A percentile compares a stretch with the other conserved stretches of the same genome.
phyloP scores from a whole-genome alignment of 2,113 vertebrate species.

The Heterotis niloticus region DNA sequence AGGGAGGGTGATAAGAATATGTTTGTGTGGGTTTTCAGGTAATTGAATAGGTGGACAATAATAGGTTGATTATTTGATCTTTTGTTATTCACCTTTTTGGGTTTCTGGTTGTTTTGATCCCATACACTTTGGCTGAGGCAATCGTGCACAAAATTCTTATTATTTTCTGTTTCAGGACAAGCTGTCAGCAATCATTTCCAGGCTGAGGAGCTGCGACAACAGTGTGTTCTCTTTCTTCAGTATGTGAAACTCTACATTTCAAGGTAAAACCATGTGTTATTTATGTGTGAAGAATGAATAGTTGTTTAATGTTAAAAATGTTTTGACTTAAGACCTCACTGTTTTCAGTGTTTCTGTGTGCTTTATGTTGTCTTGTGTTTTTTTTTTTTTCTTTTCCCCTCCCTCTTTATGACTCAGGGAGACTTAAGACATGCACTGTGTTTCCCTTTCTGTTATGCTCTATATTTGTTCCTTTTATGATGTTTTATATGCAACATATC shows the following conservation, averaged over 20 bases:
- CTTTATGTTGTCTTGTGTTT: not conserved
- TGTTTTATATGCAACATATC: too few species aligned
- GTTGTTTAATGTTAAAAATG: not conserved
- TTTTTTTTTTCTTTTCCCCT: too few species aligned
- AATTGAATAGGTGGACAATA: not conserved
- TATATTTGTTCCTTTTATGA: not conserved
- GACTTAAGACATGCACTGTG: not conserved
- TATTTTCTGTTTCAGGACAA: conserved; percentile 65
- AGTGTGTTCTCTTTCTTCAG: conserved; percentile 82
- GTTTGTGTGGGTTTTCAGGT: too few species aligned
- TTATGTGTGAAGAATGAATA: too few species aligned
- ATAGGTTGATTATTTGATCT: too few species aligned
- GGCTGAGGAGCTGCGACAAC: conserved; percentile 77
- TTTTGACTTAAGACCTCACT: not conserved
- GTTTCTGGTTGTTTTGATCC: not conserved
- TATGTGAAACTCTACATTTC: conserved; percentile 90
- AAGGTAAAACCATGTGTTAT: conserved; percentile 65
- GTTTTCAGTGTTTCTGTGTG: not conserved
- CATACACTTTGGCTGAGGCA: not conserved
- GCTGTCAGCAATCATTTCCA: conserved; percentile 76
- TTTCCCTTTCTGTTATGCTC: not conserved
- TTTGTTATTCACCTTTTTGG: not conserved
- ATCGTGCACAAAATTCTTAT: too few species aligned
- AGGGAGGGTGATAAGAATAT: too few species aligned
- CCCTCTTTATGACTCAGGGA: too few species aligned